phyloP scores from a whole-genome alignment of 2,888 invertebrate genomes.

The Stegophylla sp. region DNA sequence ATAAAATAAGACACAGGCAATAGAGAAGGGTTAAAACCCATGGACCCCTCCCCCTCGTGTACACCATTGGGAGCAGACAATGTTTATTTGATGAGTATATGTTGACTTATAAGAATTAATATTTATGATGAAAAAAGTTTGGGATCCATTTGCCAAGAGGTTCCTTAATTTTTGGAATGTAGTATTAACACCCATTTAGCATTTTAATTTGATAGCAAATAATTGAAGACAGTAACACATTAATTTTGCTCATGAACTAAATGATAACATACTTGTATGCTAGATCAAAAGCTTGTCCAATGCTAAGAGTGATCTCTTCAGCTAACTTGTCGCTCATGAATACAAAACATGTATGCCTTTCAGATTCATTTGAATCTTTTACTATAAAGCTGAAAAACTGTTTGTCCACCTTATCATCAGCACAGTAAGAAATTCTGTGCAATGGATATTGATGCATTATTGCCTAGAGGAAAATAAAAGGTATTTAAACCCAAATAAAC shows the following conservation, averaged over 20 bases:
- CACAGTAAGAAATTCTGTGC: slow-evolving; percentile 97
- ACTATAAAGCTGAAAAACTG: slow-evolving; percentile 96
- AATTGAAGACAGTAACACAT: slow-evolving; percentile 3
- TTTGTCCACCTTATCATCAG: slow-evolving; percentile 97
- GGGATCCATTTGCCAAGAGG: no score
- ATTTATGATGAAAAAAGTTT: no score
- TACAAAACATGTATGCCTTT: slow-evolving; percentile 93
- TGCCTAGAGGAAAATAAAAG: slow-evolving; percentile 65
- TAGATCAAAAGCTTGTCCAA: slow-evolving; percentile 97
- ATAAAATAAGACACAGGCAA: no score
- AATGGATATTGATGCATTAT: slow-evolving; percentile 94
- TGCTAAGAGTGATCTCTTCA: slow-evolving; percentile 95
- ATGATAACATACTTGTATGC: slow-evolving; percentile 77
- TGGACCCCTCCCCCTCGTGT: no score
- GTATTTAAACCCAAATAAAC: slow-evolving; percentile 38
- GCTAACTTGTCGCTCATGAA: slow-evolving; percentile 97
- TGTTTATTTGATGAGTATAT: no score
- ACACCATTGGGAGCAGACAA: no score
- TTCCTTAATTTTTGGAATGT: no score
- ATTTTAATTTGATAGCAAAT: slow-evolving; percentile 19
- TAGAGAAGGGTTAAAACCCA: no score
- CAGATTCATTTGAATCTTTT: slow-evolving; percentile 75
- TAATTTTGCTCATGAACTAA: slow-evolving; percentile 36
- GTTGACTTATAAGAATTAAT: no score
- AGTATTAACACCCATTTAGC: neutral